phyloP scores from a whole-genome alignment of 2,113 vertebrate genomes.

The Meriones unguiculatus region DNA sequence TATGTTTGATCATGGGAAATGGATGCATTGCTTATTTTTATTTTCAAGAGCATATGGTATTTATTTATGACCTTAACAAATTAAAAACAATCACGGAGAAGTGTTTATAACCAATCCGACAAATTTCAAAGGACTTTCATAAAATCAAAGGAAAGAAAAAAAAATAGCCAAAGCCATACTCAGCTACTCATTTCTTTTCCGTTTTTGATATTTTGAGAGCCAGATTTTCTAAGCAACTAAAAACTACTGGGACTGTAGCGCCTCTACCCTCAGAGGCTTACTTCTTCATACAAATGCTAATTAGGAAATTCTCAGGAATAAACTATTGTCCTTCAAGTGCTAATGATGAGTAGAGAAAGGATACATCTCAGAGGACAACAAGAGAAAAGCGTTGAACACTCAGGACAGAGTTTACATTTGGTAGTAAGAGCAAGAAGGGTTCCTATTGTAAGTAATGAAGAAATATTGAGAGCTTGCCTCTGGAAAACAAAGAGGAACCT shows the following conservation, averaged over 20 bases:
- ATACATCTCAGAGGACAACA: not conserved
- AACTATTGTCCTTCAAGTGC: conserved; percentile 31
- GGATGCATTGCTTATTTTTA: conserved; percentile 76
- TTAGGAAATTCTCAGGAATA: conserved; percentile 57
- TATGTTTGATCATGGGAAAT: conserved; percentile 30
- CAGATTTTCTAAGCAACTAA: conserved; percentile 51
- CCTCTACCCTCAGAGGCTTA: not conserved
- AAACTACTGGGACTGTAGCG: not conserved
- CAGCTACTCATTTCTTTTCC: conserved; percentile 74
- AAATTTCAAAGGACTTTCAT: conserved; percentile 81
- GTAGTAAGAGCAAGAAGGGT: not conserved
- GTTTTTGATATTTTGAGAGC: conserved; percentile 68
- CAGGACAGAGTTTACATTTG: not conserved
- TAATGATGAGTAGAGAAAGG: not conserved
- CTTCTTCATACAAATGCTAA: conserved; percentile 12
- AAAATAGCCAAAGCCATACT: conserved; percentile 66
- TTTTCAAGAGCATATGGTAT: conserved; percentile 80
- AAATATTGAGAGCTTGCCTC: not conserved
- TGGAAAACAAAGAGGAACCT: conserved; percentile 42
- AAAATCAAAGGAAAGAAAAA: conserved; percentile 81
- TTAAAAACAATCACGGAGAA: conserved; percentile 83
- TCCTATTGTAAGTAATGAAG: not conserved
- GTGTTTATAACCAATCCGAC: conserved; percentile 75
- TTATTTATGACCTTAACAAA: conserved; percentile 85
- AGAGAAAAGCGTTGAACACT: not conserved